Conservation (phyloP, 2,888 invertebrate species). For the Steinernema hermaphroditum region DNA sequence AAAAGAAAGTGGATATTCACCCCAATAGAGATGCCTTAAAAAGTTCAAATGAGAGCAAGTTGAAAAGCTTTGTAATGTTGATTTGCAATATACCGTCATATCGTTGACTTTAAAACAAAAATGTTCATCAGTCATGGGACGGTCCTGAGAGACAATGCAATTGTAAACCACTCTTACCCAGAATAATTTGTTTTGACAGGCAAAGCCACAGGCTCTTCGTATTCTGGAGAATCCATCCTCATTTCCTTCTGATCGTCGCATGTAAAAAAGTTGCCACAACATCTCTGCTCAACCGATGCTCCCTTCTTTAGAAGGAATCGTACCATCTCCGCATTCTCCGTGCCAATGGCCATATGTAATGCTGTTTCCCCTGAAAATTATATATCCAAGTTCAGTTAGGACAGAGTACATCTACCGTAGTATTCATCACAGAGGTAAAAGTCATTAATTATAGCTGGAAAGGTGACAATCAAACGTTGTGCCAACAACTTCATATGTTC, state of each 20-base stretch:
- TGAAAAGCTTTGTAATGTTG: background rate
- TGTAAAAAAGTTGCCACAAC: conserved; percentile 90
- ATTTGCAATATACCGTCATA: too few species aligned
- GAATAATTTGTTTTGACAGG: conserved; percentile 81
- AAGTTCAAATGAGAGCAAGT: background rate
- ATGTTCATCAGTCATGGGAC: too few species aligned
- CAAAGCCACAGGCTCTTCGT: conserved; percentile 82
- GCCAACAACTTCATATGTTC: conserved; percentile 75
- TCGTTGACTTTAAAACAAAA: too few species aligned
- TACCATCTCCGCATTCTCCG: conserved; percentile 96
- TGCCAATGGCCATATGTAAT: conserved; percentile 94
- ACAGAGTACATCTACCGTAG: conserved; percentile 50
- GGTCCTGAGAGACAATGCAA: too few species aligned
- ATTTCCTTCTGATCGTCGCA: conserved; percentile 90
- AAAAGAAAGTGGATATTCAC: conserved; percentile 92
- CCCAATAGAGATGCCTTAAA: conserved; percentile 92
- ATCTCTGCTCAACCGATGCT: conserved; percentile 78
- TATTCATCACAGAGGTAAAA: conserved; percentile 62
- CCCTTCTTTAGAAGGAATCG: conserved; percentile 88
- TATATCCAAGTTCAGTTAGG: too few species aligned
- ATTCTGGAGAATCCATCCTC: conserved; percentile 76
- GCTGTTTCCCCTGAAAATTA: conserved; percentile 53
- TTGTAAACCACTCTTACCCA: too few species aligned
- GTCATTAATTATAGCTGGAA: conserved; percentile 83
- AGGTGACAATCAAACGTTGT: conserved; percentile 86